Conservation (phyloP, 2,888 invertebrate genomes). For the Uloborus plumipes region DNA sequence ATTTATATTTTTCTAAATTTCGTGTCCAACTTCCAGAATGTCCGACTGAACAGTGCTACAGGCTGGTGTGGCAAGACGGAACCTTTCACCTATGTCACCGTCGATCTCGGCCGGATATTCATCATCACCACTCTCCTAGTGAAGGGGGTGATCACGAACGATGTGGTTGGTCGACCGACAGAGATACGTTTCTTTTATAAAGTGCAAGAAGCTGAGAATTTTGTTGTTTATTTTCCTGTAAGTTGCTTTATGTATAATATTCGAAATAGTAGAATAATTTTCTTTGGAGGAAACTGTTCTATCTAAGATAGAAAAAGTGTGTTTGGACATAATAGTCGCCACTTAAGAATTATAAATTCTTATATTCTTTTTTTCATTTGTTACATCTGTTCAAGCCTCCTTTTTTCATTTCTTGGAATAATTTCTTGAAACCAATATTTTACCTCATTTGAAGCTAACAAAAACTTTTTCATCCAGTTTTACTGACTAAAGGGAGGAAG, state of each 20-base stretch:
- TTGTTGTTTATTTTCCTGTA: slow-evolving; percentile 92
- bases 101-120: slow-evolving; percentile 93
- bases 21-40: slow-evolving; percentile 74
- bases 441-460: too few species aligned
- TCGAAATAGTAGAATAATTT: too few species aligned
- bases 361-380: too few species aligned
- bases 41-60: slow-evolving; percentile 90
- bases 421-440: too few species aligned
- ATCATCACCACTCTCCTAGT: slow-evolving; percentile 88
- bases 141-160: slow-evolving; percentile 94
- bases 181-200: slow-evolving; percentile 98
- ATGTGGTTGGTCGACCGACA: slow-evolving; percentile 94
- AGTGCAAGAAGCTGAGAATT: slow-evolving; percentile 92
- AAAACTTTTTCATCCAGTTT: too few species aligned
- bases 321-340: too few species aligned
- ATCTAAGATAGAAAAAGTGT: too few species aligned
- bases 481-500: too few species aligned
- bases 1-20: background rate
- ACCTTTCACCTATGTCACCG: slow-evolving; percentile 94
- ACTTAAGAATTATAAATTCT: too few species aligned
- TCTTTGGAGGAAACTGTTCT: too few species aligned
- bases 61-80: slow-evolving; percentile 95
- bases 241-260: slow-evolving; percentile 39
- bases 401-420: background rate
- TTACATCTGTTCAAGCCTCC: background rate